Evolutionary conservation across 2,113 vertebrate species (phyloP), one percentile per base, ranked within the genome.

Genomic region (Apaloderma vittatum): DNA sequence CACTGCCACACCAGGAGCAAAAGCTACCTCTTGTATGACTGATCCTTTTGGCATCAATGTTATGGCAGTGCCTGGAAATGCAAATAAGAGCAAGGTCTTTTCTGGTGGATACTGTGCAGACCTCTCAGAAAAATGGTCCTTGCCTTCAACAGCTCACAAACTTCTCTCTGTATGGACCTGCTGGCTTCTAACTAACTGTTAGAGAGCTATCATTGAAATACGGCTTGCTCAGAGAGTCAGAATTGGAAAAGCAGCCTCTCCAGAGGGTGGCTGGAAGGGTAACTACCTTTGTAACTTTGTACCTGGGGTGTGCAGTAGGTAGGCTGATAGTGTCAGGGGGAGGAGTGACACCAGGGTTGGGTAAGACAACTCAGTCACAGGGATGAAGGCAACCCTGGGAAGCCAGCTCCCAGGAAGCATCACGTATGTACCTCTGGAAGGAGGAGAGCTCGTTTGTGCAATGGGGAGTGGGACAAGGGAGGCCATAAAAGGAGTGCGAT

Each of bases 11-110:
- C 23, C 15, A 45, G 32, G 74, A 80, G 4, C 51, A 79, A 58
- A 90, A 91, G 29, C 5, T n/a, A 4, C 36, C 0, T 0, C 21
- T 45, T 9, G 5, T 23, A 8, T 1, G 0, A 23, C 20, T 32
- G 34, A 62, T 83, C 34, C 51, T 55, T 48, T 22, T 66, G 48
- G 23, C 67, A 59, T 9, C 29, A 15, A 15, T 32, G 37, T 59
- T 24, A 12, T 0, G 0, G 9, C 2, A 26, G 13, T 21, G 32
- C 18, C 58, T 26, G 51, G 74, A 65, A 51, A 81, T 5, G 29
- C 23, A 77, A 74, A 55, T 4, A 12, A 73, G 21, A 88, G 9
- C 8, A 71, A 52, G n/a, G 29, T 8, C 15, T 51, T 80, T 84
- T 37, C 22, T 62, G 34, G 5, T 27, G 26, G 27, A 6, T 23